Base-by-base conservation (phyloP, 2,888 invertebrate genomes). In the Lasioglossum marginatum region DNA sequence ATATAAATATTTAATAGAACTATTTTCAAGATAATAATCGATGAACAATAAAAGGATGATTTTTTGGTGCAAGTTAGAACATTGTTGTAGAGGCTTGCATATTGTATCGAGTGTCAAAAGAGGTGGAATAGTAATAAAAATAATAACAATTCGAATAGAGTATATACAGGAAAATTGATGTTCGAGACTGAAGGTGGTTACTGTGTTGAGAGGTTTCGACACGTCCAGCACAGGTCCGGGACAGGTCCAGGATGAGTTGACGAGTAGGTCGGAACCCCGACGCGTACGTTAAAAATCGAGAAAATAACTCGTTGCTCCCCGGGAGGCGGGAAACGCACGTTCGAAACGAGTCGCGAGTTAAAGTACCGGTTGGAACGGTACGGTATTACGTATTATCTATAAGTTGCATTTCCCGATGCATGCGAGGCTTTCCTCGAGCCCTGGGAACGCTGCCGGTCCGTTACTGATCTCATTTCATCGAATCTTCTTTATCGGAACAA, bases 341-440 rank as follows among this genome's bases (percentile, higher is more conserved):
- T 85, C 34, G 71, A 63, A 77, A 77, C 71, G 74, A 81, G 82
- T 79, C 57, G 48, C 57, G 86, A 88, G 88, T 48, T 70, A 68
- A 85, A 87, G 84, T 87, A 86, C 87, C 89, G 88, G 85, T 89
- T 85, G 83, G 75, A 88, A 87, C 86, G 86, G 89, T 88, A 85
- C 84, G 88, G 82, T 87, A 88, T 88, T 83, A 85, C 88, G 87
- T 85, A 88, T 89, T 87, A 89, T 87, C 89, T 82, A 81, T 81
- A 86, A 89, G 83, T 86, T 48, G 82, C 83, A 72, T 88, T 89
- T 88, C 86, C 88, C 81, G 60, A 73, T 78, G 74, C 82, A 75
- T 77, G 82, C 86, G 81, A 78, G 80, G 81, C 52, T 80, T 79
- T 88, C 81, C 87, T 23, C 81, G 40, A 78, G 78, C 77, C 88